phyloP scores from a whole-genome alignment of 2,888 invertebrate species.

The Chironomus tentans region DNA sequence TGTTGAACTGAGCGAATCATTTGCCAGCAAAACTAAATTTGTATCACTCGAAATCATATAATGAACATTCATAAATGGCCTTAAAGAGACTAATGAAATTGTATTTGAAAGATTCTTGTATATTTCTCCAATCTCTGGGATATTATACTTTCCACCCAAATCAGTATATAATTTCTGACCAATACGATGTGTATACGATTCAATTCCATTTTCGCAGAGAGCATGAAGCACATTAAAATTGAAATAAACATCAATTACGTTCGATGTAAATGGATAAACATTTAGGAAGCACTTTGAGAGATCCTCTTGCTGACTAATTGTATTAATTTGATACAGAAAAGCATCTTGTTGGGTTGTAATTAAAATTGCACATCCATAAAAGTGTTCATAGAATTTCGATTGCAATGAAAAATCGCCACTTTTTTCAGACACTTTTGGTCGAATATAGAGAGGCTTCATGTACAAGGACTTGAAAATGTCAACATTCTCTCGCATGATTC shows the following conservation, averaged over 20 bases:
- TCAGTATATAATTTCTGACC: conserved; percentile 51
- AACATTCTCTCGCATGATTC: conserved; percentile 38
- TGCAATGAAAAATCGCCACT: conserved; percentile 2
- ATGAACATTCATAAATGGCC: conserved; percentile 57
- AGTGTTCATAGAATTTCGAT: conserved; percentile 46
- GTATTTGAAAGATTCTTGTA: conserved; percentile 35
- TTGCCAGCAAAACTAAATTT: conserved; percentile 49
- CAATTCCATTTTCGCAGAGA: conserved; percentile 63
- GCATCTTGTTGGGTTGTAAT: conserved; percentile 54
- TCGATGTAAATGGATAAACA: conserved; percentile 62
- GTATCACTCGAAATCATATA: conserved; percentile 44
- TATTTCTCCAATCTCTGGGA: background rate
- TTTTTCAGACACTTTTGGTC: background rate
- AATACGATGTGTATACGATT: conserved; percentile 61
- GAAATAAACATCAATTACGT: conserved; percentile 55
- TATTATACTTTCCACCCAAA: conserved; percentile 29
- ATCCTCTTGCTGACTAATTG: conserved; percentile 42
- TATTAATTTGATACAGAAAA: conserved; percentile 59
- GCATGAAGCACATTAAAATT: conserved; percentile 64
- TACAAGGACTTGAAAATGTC: conserved; percentile 47
- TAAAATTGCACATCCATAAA: conserved; percentile 46
- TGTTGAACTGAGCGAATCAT: conserved; percentile 39
- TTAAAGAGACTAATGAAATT: conserved; percentile 56
- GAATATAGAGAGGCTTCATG: conserved; percentile 43
- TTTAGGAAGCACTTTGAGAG: conserved; percentile 45